Percentiles rank a stretch among this genome's conserved stretches.
These are phyloP conservation scores for Ctenodactylus gundi DNA, from an alignment of 2,113 vertebrate species.

Conservation along the genomic window DNA sequence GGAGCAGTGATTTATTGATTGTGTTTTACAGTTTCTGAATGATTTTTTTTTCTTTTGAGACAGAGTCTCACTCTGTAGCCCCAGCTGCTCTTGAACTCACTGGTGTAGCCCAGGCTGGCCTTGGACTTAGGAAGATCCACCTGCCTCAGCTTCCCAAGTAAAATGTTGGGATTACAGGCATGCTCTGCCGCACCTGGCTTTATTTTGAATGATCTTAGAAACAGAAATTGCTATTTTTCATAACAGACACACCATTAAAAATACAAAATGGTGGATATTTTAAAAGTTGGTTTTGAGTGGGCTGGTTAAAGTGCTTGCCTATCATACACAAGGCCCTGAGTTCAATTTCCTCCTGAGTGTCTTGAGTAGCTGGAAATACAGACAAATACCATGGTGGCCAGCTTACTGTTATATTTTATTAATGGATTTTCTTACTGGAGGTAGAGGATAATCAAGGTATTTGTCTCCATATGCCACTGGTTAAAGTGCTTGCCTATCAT, in stretches of 20 bases:
- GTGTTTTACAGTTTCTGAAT: conserved; percentile 45
- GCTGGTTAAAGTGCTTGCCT: no score
- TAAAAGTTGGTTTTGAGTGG: conserved; percentile 24
- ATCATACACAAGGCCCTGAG: no score
- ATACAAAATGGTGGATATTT: conserved; percentile 27
- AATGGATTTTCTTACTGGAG: background rate
- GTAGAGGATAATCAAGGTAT: background rate
- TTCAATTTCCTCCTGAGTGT: background rate
- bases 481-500: no score
- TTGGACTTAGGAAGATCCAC: no score
- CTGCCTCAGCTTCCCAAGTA: no score
- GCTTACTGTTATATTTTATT: background rate
- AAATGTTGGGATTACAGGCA: no score
- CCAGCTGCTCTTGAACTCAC: no score
- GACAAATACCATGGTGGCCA: background rate
- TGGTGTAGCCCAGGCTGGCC: no score
- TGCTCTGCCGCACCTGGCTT: no score
- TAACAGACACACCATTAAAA: conserved; percentile 27
- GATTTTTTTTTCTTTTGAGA: no score
- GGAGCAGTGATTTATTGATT: background rate
- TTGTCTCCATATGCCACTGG: background rate
- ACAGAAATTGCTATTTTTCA: conserved; percentile 9
- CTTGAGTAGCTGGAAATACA: background rate
- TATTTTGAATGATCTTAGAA: conserved; percentile 19
- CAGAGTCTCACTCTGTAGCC: no score